Base-by-base conservation (phyloP, 2,797 vertebrate genomes). In the Pseudopleuronectes americanus region DNA sequence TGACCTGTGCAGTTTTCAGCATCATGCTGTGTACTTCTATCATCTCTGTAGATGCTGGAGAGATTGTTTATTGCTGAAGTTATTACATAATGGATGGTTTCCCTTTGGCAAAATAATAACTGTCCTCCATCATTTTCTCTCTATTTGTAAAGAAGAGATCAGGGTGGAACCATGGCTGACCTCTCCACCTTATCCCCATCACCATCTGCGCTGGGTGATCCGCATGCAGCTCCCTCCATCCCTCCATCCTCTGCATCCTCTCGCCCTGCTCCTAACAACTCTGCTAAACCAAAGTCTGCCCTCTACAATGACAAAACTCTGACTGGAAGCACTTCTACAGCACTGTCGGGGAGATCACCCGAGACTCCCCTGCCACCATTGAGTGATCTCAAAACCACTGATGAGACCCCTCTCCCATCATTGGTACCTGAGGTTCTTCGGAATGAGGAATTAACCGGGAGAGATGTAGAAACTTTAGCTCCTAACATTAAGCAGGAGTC, bases 161-260 rank as follows among this genome's bases (percentile, higher is more conserved):
- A 73, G 79, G 81, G 84, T 65, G 89, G 73, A 86, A 88, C 75
- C 61, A 95, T 95, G 94, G 93, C 94, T 14, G 94, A 95, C 77
- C 84, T 95, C 60, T 92, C 90, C 48, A 81, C 93, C 64, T 76
- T 94, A 26, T 91, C 89, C 63, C 85, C 92, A 21, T 93, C 93
- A 10, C 79, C 93, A 48, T 84, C 94, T 52, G 79, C 85, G 6
- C 68, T 93, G 78, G 83, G 78, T 3, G 94, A 94, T 21, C 82
- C 90, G 56, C 87, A 83, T 58, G 65, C 77, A 49, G 47, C 85
- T 66, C 86, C 87, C 48, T 71, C 93, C 54, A 71, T 91, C 31
- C 59, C 88, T 56, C 56, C 77, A 0, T 73, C 90, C 70, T 83
- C 91, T 6, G 57, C 87, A 21, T 61, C 87, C n/a, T 61, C 48